Evolutionary conservation across 2,797 vertebrate genomes (phyloP).

Genomic region (Trematomus bernacchii): DNA sequence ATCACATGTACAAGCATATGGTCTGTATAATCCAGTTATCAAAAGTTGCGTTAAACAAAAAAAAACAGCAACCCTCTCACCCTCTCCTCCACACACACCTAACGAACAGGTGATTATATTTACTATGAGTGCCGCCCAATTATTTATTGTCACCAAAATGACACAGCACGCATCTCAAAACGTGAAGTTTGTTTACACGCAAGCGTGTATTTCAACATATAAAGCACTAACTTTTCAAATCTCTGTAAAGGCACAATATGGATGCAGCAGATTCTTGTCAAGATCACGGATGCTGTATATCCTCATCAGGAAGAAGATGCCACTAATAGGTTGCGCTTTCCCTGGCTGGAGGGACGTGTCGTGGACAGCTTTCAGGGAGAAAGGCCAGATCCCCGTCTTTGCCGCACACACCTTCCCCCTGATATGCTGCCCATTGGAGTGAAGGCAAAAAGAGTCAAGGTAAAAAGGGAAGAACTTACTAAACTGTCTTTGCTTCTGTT

Average conservation of each 20-base stretch:
- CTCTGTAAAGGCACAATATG: slow-evolving; percentile 3
- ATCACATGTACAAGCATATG: no score
- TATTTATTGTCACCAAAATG: no score
- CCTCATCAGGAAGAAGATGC: neutral
- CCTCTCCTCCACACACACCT: no score
- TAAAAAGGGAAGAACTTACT: neutral
- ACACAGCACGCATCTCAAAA: no score
- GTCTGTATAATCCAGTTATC: no score
- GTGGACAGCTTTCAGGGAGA: neutral
- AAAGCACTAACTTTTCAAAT: neutral
- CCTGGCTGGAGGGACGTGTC: slow-evolving; percentile 11
- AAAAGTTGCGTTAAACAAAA: no score
- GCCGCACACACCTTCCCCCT: slow-evolving; percentile 14
- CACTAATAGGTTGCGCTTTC: neutral
- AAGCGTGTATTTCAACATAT: neutral
- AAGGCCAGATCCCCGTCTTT: slow-evolving; percentile 11
- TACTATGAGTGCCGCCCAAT: no score
- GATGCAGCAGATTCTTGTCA: slow-evolving; percentile 30
- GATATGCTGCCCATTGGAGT: slow-evolving; percentile 24
- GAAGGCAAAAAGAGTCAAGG: slow-evolving; percentile 18
- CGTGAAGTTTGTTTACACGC: no score
- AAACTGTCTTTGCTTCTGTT: no score
- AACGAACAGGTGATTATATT: no score
- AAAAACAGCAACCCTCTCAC: no score
- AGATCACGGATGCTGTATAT: slow-evolving; percentile 10